Evolutionary conservation across 2,797 vertebrate species (phyloP), one percentile per base, ranked within the genome.

Genomic region (Centropyge bicolor): DNA sequence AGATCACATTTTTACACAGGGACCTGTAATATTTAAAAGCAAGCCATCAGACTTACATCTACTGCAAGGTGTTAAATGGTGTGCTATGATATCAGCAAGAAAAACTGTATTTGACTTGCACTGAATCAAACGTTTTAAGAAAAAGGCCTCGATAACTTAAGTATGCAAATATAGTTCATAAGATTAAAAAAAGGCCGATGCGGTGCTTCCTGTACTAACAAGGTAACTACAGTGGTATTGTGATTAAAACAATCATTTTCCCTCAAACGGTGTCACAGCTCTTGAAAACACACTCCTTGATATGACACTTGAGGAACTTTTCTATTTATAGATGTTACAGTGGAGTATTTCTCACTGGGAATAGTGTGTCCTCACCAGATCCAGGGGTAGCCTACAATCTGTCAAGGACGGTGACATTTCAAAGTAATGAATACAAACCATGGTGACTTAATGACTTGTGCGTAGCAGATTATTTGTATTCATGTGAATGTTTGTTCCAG

Each of bases 301-400:
- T 78, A 24, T 54, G 24, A 63, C n/a, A 80, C 19, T 61, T 71
- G 27, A 84, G 77, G 41, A 80, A 17, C 16, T 45, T 80, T 84
- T 75, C 16, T 74, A 57, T 73, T 67, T 38, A 71, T 73, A 52
- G 35, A 55, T 78, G 81, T 52, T 55, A 60, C 40, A 41, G 35
- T 52, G 45, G 19, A 56, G 51, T 46, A 22, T 74, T 55, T 41
- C n/a, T 55, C 13, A 35, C 46, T 57, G 27, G 55, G 9, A 63
- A 63, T 22, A 49, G 46, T 75, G 24, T 45, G 36, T 73, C 43
- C 27, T 70, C 57, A 49, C 52, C 24, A 61, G 57, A 51, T 68
- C 46, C 62, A 22, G 12, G 22, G 35, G 59, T 22, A 31, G 27
- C 27, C 27, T 31, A 54, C 46, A 67, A 38, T 60, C 24, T 67